Evolutionary conservation across 2,113 vertebrate species (phyloP), one percentile per base, ranked within the genome.

Genomic region (Pampusana beccarii): DNA sequence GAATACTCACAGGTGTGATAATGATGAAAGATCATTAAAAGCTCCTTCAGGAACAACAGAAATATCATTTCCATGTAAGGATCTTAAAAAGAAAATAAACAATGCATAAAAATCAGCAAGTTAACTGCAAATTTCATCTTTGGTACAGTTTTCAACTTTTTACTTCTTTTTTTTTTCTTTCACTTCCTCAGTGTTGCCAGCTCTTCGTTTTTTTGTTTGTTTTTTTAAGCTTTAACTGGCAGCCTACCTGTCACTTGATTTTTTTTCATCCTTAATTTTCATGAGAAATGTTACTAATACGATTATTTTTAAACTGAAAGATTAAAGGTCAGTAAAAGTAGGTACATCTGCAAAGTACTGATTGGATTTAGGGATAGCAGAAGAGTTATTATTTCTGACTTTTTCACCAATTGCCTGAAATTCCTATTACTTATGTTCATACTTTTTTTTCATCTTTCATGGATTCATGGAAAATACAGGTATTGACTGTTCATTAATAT

Each of bases 41-140:
- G 98, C 98, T 95, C 99, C 99, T 97, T 99, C 99, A 80, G 99
- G 99, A 96, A 99, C 99, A 83, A 98, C 97, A 57, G 99, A 99
- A 94, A 99, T 99, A 91, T 99, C 99, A 88, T 99, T 99, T 82
- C 99, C 99, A 94, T 99, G 99, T 87, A 99, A 98, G 95, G 99
- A 99, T 74, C 99, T 99, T 91, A 78, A 65, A 70, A 90, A 80
- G 40, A 84, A 91, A 72, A 79, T 20, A 51, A 94, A 34, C 5
- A 70, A 50, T 20, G 13, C 6, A 75, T 71, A 48, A 75, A 90
- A 82, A 38, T 34, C 34, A 80, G 19, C 8, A 46, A 5, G 17
- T 65, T 42, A 56, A 26, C 19, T 29, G 25, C 8, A 79, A 74
- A 72, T 86, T 78, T 71, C 1, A 65, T 16, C 9, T 91, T 69